phyloP scores from a whole-genome alignment of 2,113 vertebrate genomes.

The Acrocephalus kingi region DNA sequence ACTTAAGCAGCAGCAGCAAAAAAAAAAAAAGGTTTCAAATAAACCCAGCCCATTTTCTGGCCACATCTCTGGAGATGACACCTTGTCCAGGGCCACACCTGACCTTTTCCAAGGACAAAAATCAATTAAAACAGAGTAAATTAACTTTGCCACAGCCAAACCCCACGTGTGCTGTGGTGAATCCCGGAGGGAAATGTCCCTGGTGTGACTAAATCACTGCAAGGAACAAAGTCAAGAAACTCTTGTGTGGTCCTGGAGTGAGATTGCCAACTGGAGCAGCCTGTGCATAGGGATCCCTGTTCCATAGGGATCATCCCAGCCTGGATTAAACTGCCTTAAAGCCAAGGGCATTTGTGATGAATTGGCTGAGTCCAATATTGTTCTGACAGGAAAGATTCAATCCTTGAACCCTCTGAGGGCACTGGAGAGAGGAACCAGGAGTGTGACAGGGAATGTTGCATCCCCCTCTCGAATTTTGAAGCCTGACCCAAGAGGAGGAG shows the following conservation, averaged over 20 bases:
- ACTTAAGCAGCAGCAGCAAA: not conserved
- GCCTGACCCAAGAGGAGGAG: not conserved
- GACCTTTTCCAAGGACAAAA: not conserved
- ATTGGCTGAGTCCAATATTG: rapidly evolving
- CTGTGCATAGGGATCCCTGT: not conserved
- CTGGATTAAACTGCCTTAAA: rapidly evolving
- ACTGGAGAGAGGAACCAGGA: not conserved
- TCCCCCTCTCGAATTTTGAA: not conserved
- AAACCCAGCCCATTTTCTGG: not conserved
- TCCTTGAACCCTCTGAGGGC: not conserved
- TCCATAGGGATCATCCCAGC: rapidly evolving
- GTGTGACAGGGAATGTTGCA: not conserved
- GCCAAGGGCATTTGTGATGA: rapidly evolving
- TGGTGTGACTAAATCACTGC: not conserved
- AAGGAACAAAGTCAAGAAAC: not conserved
- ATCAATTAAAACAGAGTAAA: too few relatives aligned
- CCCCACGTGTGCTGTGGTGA: not conserved
- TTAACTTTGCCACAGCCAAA: not conserved
- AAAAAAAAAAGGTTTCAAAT: not conserved
- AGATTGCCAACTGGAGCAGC: not conserved
- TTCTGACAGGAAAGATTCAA: rapidly evolving
- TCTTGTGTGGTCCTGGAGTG: rapidly evolving
- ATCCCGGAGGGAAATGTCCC: not conserved
- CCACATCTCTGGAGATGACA: not conserved
- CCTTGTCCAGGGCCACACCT: not conserved